phyloP scores from a whole-genome alignment of 1,140 invertebrate species.

The Lethrus apterus region DNA sequence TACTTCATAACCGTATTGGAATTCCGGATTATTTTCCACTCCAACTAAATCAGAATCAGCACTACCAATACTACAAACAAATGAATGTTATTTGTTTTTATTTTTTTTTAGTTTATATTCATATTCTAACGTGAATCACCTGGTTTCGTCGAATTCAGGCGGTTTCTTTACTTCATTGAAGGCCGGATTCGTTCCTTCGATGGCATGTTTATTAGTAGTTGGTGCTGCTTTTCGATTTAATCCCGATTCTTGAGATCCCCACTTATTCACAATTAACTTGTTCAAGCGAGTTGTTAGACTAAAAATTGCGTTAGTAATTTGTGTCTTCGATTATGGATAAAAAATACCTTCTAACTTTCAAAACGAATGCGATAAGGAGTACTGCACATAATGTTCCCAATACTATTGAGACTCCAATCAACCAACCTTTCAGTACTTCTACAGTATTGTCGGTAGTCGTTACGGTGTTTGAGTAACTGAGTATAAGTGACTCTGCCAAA shows the following conservation, averaged over 20 bases:
- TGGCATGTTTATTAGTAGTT: conserved; percentile 59
- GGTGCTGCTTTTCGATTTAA: conserved; percentile 50
- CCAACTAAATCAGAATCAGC: conserved; percentile 57
- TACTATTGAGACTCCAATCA: conserved; percentile 45
- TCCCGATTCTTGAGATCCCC: conserved; percentile 53
- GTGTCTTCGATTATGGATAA: conserved; percentile 24
- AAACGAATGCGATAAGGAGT: conserved; percentile 43
- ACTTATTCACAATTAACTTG: conserved; percentile 51
- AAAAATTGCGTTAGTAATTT: too few relatives aligned
- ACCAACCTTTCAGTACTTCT: conserved; percentile 40
- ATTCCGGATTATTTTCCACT: conserved; percentile 55
- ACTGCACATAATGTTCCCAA: conserved; percentile 44
- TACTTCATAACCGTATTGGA: too few relatives aligned
- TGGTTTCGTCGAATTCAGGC: conserved; percentile 45
- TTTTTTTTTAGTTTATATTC: not conserved
- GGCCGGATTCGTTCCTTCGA: conserved; percentile 61
- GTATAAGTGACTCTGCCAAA: not conserved
- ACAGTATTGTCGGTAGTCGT: conserved; percentile 29
- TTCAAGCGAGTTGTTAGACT: conserved; percentile 44
- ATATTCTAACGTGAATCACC: conserved; percentile 41
- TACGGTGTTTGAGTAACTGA: conserved; percentile 23
- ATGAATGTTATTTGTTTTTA: conserved; percentile 19
- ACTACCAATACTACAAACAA: conserved; percentile 45
- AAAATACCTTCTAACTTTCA: conserved; percentile 44
- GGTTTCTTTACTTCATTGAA: conserved; percentile 47